Evolutionary conservation across 2,113 vertebrate genomes (phyloP), one percentile per base, ranked within the genome.

Genomic region (Phalacrocorax brasilianus): DNA sequence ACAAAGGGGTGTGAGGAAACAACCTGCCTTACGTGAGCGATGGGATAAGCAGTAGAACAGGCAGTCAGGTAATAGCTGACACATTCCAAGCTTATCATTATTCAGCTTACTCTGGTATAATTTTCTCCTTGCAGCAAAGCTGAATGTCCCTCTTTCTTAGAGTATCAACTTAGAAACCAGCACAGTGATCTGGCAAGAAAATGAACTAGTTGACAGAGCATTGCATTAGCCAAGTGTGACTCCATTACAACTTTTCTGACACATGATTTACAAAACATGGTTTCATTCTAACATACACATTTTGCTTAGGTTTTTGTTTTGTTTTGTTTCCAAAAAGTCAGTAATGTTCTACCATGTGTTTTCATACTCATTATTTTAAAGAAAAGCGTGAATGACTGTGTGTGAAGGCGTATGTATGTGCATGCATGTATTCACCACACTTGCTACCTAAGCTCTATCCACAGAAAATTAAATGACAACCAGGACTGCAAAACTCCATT

Each of bases 381-480:
- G 22, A 22, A 91, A 63, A 61, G 3, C 6, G 32, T 59, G 62
- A 79, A 52, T 49, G 24, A 23, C 30, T 84, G 2, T 38, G 23
- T 58, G 21, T 58, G 59, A 67, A 80, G 5, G 22, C 42, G 3
- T 35, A 52, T 20, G 5, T 7, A 5, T 59, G 19, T 26, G 12
- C 35, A 32, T 26, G 3, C 4, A 2, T 30, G 13, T 28, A 5
- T n/a, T 45, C 33, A 47, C 27, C 11, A 6, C 5, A 35, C 49
- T 73, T 68, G 9, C n/a, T 67, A 88, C 32, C 21, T 81, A 81
- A 35, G 44, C 26, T 59, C 49, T 82, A n/a, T 12, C 50, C 16
- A 74, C 80, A 71, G 90, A 80, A 94, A 94, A 88, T 33, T 65
- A 96, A 94, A 71, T 30, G 44, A 47, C 7, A 53, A 22, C 11